Conservation (phyloP, 2,888 invertebrate genomes). For the Idaea straminata region DNA sequence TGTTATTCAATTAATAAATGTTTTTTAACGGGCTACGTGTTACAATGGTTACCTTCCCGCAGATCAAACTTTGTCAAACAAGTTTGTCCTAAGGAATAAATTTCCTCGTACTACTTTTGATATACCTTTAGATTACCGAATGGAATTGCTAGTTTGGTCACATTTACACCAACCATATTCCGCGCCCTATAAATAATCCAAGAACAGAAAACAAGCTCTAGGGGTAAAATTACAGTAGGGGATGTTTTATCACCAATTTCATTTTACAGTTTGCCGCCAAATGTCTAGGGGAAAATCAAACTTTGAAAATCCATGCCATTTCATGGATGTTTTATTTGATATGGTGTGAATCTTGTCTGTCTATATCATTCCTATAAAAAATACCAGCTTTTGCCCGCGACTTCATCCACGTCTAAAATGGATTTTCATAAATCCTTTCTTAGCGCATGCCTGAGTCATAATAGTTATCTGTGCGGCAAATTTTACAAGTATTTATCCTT, state of each 20-base stretch:
- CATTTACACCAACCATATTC: slow-evolving; percentile 3
- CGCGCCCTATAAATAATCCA: slow-evolving; percentile 32
- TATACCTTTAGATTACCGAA: too few relatives aligned
- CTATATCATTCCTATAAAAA: not conserved
- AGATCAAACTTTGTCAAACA: too few relatives aligned
- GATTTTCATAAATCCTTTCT: too few relatives aligned
- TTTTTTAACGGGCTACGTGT: too few relatives aligned
- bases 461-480: too few relatives aligned
- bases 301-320: slow-evolving; percentile 10
- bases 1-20: too few relatives aligned
- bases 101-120: too few relatives aligned
- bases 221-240: slow-evolving; percentile 61
- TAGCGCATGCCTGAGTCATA: too few relatives aligned
- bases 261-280: slow-evolving; percentile 49
- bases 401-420: too few relatives aligned
- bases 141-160: not conserved
- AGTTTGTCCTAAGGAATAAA: too few relatives aligned
- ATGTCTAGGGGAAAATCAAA: slow-evolving; percentile 27
- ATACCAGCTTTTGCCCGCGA: not conserved
- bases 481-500: too few relatives aligned
- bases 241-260: slow-evolving; percentile 71
- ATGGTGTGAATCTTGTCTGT: not conserved
- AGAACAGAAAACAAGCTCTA: slow-evolving; percentile 32
- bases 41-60: too few relatives aligned
- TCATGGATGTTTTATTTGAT: not conserved